Evolutionary conservation across 2,888 invertebrate genomes (phyloP), one percentile per base, ranked within the genome.

Genomic region (Xanthostigma xanthostigma): DNA sequence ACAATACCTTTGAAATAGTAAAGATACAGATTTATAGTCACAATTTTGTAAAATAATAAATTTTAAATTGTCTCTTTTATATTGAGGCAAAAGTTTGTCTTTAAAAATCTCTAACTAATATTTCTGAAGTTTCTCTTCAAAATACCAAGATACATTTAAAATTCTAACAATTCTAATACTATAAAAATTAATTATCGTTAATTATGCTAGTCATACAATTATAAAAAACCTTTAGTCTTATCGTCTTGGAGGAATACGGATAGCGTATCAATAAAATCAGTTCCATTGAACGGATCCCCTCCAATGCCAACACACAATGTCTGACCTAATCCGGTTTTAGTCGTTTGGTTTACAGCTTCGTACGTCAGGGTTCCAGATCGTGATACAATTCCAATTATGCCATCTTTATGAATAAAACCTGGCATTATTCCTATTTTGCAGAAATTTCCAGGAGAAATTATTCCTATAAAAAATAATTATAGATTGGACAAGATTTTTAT

Each of bases 201-300:
- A 17, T 17, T 2, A 17, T 3, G 17, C 17, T 27, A 27, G 6
- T 27, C 6, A 6, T 27, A 27, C 3, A 27, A 5, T 27, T 27
- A 27, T 27, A 27, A 27, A 27, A 27, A 27, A 27, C 27, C 27
- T 60, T 76, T 74, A 1, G 95, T 96, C 2, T 86, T 76, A 8
- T 86, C 82, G 67, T 98, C 96, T 44, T 80, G 76, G 36, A 98
- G 71, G 71, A 98, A 97, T 14, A 95, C 81, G 57, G 93, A 90
- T 52, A 98, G 71, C 62, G 94, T 93, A 68, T 98, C 98, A 58
- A 97, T 92, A 65, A 98, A 99, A 68, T 96, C 91, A 8, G 96
- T 96, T 46, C 96, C 96, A 62, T 95, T 95, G 75, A 96, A 96
- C 0, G 96, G 96, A 75, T 97, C 96, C 51, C 96, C 96, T 50